Base-by-base conservation (phyloP, 2,113 vertebrate genomes). In the Coreoperca whiteheadi region DNA sequence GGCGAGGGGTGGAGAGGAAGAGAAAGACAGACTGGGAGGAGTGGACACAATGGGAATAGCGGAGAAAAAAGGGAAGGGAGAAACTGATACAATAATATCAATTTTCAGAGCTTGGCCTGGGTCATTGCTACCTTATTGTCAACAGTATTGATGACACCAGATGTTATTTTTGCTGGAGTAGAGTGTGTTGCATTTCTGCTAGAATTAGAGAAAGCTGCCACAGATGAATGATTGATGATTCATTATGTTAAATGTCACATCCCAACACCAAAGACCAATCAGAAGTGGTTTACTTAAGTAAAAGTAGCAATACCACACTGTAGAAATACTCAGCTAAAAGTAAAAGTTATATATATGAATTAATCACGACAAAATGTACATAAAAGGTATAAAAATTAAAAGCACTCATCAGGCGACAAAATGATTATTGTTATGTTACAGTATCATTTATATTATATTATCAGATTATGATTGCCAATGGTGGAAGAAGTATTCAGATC, bases 61-160 rank as follows among this genome's bases (percentile, higher is more conserved):
- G 46, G 82, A 90, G 81, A 92, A 87, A 91, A n/a, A 91, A 23
- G 70, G 20, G 74, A 59, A 51, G 63, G 79, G 74, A 77, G 71
- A 79, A 73, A 77, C 53, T 54, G 43, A 90, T 88, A 89, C 78
- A 88, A 87, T 86, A 76, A 93, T 92, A 91, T 92, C 90, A 81
- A 50, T 90, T 93, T 93, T 88, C 88, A 88, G 74, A 79, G 81
- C 64, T 85, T 74, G 81, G 81, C 83, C 65, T 64, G 65, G 82
- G 75, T 87, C 61, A 64, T 48, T 43, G 68, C 54, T 61, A 51
- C 66, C 74, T 73, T 72, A 53, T 51, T 83, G 76, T 86, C 74
- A 83, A 60, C 60, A 68, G 41, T 57, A 74, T 68, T 86, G 61
- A 83, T 87, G 83, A 88, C 77, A 84, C 32, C 10, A 65, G 43